Evolutionary conservation across 2,797 vertebrate species (phyloP).

Genomic region (Stomatorhinus walkeri): DNA sequence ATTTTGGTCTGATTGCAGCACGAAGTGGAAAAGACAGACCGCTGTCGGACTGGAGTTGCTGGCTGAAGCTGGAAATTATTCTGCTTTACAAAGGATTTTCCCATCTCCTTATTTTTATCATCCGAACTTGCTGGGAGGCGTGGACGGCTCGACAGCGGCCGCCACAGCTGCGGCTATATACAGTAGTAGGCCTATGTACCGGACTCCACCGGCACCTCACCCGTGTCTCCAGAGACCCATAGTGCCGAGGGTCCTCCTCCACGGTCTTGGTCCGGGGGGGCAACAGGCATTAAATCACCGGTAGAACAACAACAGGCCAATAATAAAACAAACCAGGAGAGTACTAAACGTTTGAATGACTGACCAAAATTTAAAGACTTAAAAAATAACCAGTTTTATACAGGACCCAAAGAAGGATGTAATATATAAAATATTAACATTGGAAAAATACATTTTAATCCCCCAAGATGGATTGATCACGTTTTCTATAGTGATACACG

Average conservation of each 20-base stretch:
- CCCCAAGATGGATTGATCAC: slow-evolving; percentile 59
- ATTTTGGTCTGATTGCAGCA: slow-evolving; percentile 69
- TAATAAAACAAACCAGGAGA: not conserved
- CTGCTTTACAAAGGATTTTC: slow-evolving; percentile 81
- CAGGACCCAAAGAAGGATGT: slow-evolving; percentile 54
- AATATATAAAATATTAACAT: slow-evolving; percentile 64
- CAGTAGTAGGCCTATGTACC: slow-evolving; percentile 84
- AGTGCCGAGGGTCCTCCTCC: slow-evolving; percentile 91
- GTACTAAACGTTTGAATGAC: slow-evolving; percentile 39
- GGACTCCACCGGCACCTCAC: slow-evolving; percentile 88
- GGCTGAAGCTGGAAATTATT: slow-evolving; percentile 79
- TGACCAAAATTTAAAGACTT: slow-evolving; percentile 61
- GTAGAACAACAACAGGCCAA: slow-evolving; percentile 44
- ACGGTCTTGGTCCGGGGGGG: slow-evolving; percentile 88
- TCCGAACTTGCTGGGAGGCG: slow-evolving; percentile 84
- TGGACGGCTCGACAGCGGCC: slow-evolving; percentile 94
- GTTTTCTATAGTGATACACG: slow-evolving; percentile 39
- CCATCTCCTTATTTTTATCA: slow-evolving; percentile 88
- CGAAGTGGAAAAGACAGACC: slow-evolving; percentile 84
- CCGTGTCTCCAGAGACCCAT: slow-evolving; percentile 89
- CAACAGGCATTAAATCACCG: slow-evolving; percentile 88
- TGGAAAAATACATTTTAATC: slow-evolving; percentile 43
- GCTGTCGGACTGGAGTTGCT: slow-evolving; percentile 46
- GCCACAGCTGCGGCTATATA: slow-evolving; percentile 95
- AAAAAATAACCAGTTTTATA: slow-evolving; percentile 58